phyloP scores from a whole-genome alignment of 2,113 vertebrate species.

The Phrynocephalus versicolor region DNA sequence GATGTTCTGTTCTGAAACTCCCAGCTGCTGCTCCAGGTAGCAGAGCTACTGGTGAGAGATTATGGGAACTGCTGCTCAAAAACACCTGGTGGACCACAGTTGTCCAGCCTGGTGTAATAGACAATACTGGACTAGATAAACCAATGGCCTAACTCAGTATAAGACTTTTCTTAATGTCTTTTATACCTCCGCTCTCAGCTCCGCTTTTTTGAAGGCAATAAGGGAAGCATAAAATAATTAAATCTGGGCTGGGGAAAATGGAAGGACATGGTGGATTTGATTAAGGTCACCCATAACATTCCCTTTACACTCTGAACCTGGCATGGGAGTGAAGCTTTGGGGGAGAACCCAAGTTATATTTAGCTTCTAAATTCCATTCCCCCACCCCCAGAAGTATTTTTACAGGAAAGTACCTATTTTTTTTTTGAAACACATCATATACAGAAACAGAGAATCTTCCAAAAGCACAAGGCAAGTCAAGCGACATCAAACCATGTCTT shows the following conservation, averaged over 20 bases:
- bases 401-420: neutral
- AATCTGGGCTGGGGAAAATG: neutral
- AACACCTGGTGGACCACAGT: neutral
- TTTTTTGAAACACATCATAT: too few relatives aligned
- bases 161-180: neutral
- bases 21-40: neutral
- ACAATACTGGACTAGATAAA: neutral
- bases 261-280: neutral
- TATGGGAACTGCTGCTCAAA: too few relatives aligned
- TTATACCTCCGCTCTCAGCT: neutral
- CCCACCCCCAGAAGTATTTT: neutral
- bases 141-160: neutral
- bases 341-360: neutral
- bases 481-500: neutral
- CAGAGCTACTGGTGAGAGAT: neutral
- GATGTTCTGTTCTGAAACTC: neutral
- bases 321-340: neutral
- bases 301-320: neutral
- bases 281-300: neutral
- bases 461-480: too few relatives aligned
- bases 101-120: neutral
- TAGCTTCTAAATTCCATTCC: neutral
- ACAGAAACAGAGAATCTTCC: too few relatives aligned
- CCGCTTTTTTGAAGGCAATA: neutral
- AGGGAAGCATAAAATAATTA: neutral